These are phyloP conservation scores for Dinocampus coccinellae DNA, from an alignment of 2,888 invertebrate species.

Conservation along the genomic window DNA sequence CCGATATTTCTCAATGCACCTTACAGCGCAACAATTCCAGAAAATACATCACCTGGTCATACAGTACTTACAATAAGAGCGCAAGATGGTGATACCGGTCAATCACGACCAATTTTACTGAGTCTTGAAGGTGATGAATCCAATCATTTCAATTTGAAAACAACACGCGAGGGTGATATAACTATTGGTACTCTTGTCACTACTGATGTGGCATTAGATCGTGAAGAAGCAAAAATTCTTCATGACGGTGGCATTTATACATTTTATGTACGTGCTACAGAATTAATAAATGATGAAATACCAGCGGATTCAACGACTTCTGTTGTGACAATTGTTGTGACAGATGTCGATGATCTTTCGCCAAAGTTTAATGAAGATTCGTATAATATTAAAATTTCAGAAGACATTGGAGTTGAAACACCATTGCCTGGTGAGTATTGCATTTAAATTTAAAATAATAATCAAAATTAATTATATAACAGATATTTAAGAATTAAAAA, in stretches of 20 bases:
- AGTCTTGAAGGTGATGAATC: conserved; percentile 79
- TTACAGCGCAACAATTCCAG: conserved; percentile 82
- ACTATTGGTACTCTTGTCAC: conserved; percentile 75
- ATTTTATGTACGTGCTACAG: conserved; percentile 80
- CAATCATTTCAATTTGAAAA: conserved; percentile 76
- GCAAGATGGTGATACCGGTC: conserved; percentile 85
- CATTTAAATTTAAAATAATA: not conserved
- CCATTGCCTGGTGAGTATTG: conserved; percentile 72
- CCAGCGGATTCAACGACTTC: conserved; percentile 79
- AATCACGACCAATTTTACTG: conserved; percentile 77
- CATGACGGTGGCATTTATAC: conserved; percentile 85
- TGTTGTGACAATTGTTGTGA: conserved; percentile 82
- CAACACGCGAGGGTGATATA: conserved; percentile 73
- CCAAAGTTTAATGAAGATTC: conserved; percentile 79
- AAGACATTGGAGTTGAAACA: conserved; percentile 80
- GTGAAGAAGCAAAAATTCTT: conserved; percentile 80
- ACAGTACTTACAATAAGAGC: conserved; percentile 80
- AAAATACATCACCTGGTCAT: conserved; percentile 75
- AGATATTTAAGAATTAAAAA: not conserved
- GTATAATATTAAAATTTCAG: conserved; percentile 80
- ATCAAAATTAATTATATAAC: not conserved
- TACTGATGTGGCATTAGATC: conserved; percentile 77
- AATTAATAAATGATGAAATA: conserved; percentile 79
- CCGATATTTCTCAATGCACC: conserved; percentile 86
- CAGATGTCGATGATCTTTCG: conserved; percentile 83